Percentiles rank a stretch among this genome's conserved stretches.
These are phyloP conservation scores for Macrophya annulata DNA, from an alignment of 2,888 invertebrate genomes.

Conservation along the genomic window DNA sequence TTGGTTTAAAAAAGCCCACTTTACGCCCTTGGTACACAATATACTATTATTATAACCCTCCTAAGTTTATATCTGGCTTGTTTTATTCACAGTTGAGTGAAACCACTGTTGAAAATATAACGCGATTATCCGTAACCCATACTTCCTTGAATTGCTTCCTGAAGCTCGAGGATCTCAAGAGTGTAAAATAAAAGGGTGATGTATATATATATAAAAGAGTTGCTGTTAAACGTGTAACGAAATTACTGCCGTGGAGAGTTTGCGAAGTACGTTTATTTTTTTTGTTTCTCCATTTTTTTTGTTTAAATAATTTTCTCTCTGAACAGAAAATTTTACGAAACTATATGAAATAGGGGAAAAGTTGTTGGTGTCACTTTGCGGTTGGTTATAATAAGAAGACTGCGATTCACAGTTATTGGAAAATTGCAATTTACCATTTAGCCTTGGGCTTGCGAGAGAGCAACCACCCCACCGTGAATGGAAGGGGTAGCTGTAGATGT, in stretches of 20 bases:
- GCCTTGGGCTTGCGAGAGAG: background rate
- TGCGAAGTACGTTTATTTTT: too few species aligned
- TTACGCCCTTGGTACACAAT: too few species aligned
- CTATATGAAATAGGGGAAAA: background rate
- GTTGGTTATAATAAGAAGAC: background rate
- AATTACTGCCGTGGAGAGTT: too few species aligned
- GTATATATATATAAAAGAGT: background rate
- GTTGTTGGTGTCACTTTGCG: background rate
- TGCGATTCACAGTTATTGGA: slow-evolving; percentile 29
- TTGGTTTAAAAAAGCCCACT: too few species aligned
- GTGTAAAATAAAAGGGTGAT: background rate
- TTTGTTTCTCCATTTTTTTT: too few species aligned
- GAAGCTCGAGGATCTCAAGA: background rate
- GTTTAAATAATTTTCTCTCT: too few species aligned
- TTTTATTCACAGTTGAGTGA: background rate
- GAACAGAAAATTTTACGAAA: too few species aligned
- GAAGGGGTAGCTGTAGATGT: too few species aligned
- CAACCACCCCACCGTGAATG: background rate
- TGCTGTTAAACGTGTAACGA: too few species aligned
- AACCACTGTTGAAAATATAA: background rate
- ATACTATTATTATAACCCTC: background rate
- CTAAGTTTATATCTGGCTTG: background rate
- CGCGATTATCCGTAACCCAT: slow-evolving; percentile 34
- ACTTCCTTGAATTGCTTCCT: slow-evolving; percentile 4
- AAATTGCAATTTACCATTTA: slow-evolving; percentile 32